Base-by-base conservation (phyloP, 92 coral and sea anemone genomes). In the Epizoanthus illoricatus region DNA sequence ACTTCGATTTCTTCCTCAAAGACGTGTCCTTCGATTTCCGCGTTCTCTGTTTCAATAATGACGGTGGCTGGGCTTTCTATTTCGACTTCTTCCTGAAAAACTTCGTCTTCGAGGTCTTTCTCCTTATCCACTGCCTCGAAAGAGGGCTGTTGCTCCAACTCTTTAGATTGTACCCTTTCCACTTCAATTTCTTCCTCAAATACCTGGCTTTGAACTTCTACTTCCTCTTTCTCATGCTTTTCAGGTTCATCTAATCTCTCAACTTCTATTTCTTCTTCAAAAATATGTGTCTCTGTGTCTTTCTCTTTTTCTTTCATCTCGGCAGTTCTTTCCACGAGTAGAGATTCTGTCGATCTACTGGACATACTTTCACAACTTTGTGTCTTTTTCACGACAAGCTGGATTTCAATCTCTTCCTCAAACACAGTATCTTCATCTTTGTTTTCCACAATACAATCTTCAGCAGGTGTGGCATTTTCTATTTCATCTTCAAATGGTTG, bases 1-100 rank as follows among this genome's bases (percentile, higher is more conserved):
- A 82, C 85, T 55, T 90, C 92, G 52, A 91, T 76, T 71, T 93
- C 92, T 59, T 93, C 92, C 66, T 90, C 88, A 81, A 90, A 90
- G 7, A 43, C 82, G 36, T 78, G 70, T 62, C 45, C 82, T 78
- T 61, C 33, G 18, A 43, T 39, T 43, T 78, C 71, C 9, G 24
- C 13, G 13, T 19, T 78, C 49, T 23, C 61, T 20, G 13, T 21
- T 23, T 8, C 80, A 4, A 15, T 55, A 23, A 15, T 55, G 65
- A 15, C n/a, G 59, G 3, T 55, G 11, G 54, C 47, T 12, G 66
- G 80, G 49, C 80, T 57, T 17, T 65, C 84, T 43, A 93, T 80
- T 28, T 86, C 89, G 17, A 93, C 80, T 56, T 93, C 94, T 79
- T 92, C 94, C 80, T 84, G 89, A 86, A 86, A 88, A 9, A 92